phyloP scores from a whole-genome alignment of 2,797 vertebrate species.

The Picus viridis region DNA sequence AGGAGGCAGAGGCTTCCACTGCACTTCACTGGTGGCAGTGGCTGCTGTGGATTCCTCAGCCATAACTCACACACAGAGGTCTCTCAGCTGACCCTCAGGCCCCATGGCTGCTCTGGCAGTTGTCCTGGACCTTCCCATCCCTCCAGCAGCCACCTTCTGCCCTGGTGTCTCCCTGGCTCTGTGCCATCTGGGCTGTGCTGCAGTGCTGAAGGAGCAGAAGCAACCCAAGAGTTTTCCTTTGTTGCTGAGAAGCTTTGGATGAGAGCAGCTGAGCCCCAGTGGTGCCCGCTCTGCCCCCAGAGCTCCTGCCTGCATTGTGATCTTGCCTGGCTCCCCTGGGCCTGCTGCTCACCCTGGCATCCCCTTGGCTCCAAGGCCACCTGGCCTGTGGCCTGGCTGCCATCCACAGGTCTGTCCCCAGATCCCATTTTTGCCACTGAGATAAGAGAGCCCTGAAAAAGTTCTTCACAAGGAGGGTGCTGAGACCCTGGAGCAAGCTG shows the following conservation, averaged over 20 bases:
- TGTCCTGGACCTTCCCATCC: too few relatives aligned
- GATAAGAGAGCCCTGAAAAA: background rate
- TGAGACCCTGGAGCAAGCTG: too few relatives aligned
- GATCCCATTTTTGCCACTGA: background rate
- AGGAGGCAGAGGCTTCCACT: too few relatives aligned
- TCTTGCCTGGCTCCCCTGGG: background rate
- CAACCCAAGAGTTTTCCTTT: background rate
- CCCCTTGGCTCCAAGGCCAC: background rate
- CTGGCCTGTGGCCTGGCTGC: background rate
- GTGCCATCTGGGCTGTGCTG: background rate
- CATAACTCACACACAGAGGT: too few relatives aligned
- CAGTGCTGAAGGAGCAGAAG: background rate
- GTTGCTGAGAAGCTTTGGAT: background rate
- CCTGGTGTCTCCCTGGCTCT: too few relatives aligned
- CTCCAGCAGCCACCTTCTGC: too few relatives aligned
- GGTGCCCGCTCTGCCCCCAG: background rate
- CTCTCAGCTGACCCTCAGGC: too few relatives aligned
- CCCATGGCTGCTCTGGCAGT: too few relatives aligned
- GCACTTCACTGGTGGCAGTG: too few relatives aligned
- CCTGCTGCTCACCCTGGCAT: background rate
- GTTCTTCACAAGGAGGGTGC: too few relatives aligned
- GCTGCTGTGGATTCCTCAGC: too few relatives aligned
- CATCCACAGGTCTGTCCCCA: rapidly evolving
- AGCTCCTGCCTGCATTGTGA: background rate
- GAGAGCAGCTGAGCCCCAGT: background rate